phyloP scores from a whole-genome alignment of 2,113 vertebrate species.

The Nothocercus julius region DNA sequence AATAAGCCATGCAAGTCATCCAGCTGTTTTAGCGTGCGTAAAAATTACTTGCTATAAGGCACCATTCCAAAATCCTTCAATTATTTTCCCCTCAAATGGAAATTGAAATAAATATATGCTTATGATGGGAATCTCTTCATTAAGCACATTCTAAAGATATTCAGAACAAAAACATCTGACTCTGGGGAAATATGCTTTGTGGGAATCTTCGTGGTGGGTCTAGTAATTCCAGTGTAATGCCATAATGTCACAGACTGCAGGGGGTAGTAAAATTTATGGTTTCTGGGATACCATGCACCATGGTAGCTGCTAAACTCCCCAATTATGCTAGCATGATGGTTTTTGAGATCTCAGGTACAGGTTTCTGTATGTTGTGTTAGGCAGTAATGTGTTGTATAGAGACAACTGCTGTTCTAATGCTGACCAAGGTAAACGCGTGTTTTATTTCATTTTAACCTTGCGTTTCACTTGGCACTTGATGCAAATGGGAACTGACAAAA shows the following conservation, averaged over 20 bases:
- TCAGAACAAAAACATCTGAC: background rate
- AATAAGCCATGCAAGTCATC: background rate
- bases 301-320: background rate
- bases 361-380: background rate
- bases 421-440: background rate
- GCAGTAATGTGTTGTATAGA: background rate
- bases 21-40: background rate
- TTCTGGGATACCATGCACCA: background rate
- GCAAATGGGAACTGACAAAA: conserved; percentile 18
- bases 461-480: conserved; percentile 37
- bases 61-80: background rate
- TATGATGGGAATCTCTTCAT: background rate
- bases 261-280: background rate
- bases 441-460: conserved; percentile 14
- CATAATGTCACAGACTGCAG: background rate
- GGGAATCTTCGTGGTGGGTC: background rate
- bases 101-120: background rate
- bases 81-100: background rate
- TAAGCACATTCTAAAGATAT: background rate
- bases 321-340: background rate
- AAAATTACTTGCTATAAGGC: background rate
- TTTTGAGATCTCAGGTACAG: background rate
- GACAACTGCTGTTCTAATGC: background rate
- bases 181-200: background rate
- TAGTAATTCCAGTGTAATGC: background rate